phyloP scores from a whole-genome alignment of 35 echinoderm and acorn worm genomes.

The Ophiothrix spiculata region DNA sequence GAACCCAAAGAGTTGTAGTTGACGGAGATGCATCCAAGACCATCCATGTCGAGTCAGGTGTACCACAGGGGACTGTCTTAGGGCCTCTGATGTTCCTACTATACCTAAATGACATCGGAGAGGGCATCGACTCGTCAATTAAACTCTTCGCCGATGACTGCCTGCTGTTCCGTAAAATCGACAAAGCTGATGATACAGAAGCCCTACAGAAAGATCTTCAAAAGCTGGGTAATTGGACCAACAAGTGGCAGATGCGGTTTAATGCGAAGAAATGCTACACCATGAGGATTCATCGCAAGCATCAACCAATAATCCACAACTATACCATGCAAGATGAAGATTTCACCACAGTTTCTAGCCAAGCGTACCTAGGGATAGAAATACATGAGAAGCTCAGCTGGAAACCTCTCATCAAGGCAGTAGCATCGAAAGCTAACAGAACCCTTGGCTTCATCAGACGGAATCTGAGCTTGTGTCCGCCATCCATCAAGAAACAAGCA shows the following conservation, averaged over 20 bases:
- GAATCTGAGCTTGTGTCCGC: constrained; percentile 7
- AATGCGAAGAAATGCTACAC: constrained; percentile 18
- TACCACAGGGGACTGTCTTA: too few species aligned
- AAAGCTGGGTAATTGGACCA: background rate
- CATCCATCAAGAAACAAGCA: constrained; percentile 11
- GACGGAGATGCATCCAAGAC: too few species aligned
- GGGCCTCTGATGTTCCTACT: too few species aligned
- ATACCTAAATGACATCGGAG: too few species aligned
- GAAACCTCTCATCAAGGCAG: constrained; percentile 11
- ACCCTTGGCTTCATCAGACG: constrained; percentile 13
- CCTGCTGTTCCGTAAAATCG: too few species aligned
- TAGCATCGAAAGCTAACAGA: background rate
- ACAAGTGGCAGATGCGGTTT: constrained; percentile 17
- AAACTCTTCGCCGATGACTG: too few species aligned
- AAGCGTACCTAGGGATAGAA: constrained; percentile 15
- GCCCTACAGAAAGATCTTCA: background rate
- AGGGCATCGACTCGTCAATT: too few species aligned
- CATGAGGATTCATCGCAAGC: constrained; percentile 11
- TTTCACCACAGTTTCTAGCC: background rate
- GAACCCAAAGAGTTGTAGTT: too few species aligned
- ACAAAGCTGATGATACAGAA: background rate
- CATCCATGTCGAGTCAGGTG: too few species aligned
- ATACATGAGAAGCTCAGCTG: constrained; percentile 15
- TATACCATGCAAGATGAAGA: background rate
- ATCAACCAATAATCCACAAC: constrained; percentile 6